Base-by-base conservation (phyloP, 1,140 invertebrate genomes). In the Agrypnia vestita region DNA sequence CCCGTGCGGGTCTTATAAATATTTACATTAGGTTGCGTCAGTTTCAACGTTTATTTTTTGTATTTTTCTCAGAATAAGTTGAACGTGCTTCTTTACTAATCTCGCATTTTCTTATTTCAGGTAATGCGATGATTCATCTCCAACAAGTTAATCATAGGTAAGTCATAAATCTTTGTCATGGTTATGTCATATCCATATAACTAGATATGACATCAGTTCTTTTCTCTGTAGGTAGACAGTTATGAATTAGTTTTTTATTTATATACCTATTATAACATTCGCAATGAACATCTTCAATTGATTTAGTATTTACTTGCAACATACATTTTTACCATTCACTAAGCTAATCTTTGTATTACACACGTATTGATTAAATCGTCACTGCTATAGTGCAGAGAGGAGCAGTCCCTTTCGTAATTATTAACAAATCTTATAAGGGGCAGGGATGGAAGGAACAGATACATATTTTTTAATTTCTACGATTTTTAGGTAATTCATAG, bases 121-220 rank as follows among this genome's bases (percentile, higher is more conserved):
- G 53, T 74, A 74, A 74, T 74, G 71, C 71, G 4, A 53, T 74
- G 71, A 74, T 56, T 74, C 49, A 74, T 44, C 19, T 44, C 1
- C 13, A 69, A 17, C 56, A n/a, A 74, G 71, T 56, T 74, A 49
- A 56, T 74, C 71, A 13, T 25, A 13, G 71, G 71, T 74, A 74
- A 74, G 71, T 71, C 13, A n/a, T 15, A 47, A 71, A 71, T 43
- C 43, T 71, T 71, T 3, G 3, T 12, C n/a, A 51, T 51, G 8
- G 25, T 51, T 3, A 13, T 51, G 1, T 51, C 8, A 51, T 51
- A 13, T 51, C 11, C 1, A 15, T 51, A 51, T 12, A 9, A 51
- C 0, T 51, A 51, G n/a, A 51, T n/a, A n/a, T 51, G n/a, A 51
- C 49, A 15, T 51, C n/a, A 12, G 8, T 51, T 12, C 8, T 51